Base-by-base conservation (phyloP, 2,113 vertebrate genomes). In the Tiliqua scincoides region DNA sequence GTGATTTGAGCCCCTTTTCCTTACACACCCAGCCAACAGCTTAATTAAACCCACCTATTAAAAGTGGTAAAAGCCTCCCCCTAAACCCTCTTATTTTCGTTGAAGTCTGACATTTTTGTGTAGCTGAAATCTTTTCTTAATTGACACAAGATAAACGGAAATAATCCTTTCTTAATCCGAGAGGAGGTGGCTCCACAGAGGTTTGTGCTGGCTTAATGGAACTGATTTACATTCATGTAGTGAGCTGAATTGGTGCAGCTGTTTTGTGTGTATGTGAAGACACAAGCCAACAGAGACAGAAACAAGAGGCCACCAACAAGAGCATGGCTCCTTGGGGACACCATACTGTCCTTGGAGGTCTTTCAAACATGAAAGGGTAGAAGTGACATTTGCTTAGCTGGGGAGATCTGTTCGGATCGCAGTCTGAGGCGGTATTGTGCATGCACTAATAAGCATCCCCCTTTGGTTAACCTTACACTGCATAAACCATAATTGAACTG, bases 401-500 rank as follows among this genome's bases (percentile, higher is more conserved):
- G 27, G 85, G 76, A 76, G 54, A 74, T 90, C 43, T 54, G 92
- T 35, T 87, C 54, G 63, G 62, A 90, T 90, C 30, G 71, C 12
- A 65, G 79, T 32, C 72, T 88, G 67, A 75, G 83, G 85, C 87
- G 59, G 79, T 87, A 84, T 30, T 85, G 85, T 93, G 17, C 17
- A 87, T 90, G 85, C 87, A 84, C 83, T 91, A 92, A 94, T 93
- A 93, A 87, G 86, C 27, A 21, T 90, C 85, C 89, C 74, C 70
- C 0, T n/a, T 93, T 90, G 82, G 83, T 92, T 92, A 93, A 91
- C 84, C 87, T 90, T 91, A 83, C 83, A 87, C 75, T 93, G 61
- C 67, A 91, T 92, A 92, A 94, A 95, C 82, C 92, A 86, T 93
- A 94, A 93, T 61, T 94, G 83, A 95, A 87, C 83, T 86, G 87